These are phyloP conservation scores for Aromia moschata DNA, from an alignment of 2,888 invertebrate species.

Conservation along the genomic window DNA sequence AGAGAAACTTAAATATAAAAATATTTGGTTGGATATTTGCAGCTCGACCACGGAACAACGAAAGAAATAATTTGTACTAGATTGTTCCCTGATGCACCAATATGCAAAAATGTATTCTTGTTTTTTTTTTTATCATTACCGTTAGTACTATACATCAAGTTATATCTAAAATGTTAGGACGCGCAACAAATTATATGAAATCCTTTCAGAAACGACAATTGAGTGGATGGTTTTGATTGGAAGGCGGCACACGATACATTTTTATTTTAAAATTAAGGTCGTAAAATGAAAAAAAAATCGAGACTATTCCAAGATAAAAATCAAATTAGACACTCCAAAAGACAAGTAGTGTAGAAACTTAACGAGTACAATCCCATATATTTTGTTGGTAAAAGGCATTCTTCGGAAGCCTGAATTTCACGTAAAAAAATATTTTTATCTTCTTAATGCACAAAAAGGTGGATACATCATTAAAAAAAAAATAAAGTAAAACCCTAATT, in stretches of 20 bases:
- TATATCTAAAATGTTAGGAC: constrained; percentile 27
- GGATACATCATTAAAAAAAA: no score
- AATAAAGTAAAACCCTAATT: neutral
- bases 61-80: constrained; percentile 52
- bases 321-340: neutral
- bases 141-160: constrained; percentile 49
- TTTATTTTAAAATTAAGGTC: no score
- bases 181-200: constrained; percentile 14
- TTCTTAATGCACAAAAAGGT: neutral
- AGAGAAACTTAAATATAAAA: constrained; percentile 53
- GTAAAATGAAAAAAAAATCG: no score
- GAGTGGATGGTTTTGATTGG: constrained; percentile 3
- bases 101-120: constrained; percentile 42
- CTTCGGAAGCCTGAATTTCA: no score
- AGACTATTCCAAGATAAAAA: no score
- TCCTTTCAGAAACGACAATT: neutral
- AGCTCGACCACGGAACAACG: constrained; percentile 46
- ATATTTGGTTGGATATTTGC: constrained; percentile 57
- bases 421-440: no score
- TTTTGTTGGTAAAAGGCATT: constrained; percentile 6
- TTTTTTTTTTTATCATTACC: constrained; percentile 18
- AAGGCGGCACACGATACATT: neutral
- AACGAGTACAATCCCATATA: constrained; percentile 1
- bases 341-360: neutral
- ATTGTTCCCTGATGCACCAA: constrained; percentile 52